phyloP scores from a whole-genome alignment of 2,888 invertebrate species.

The Odiellus spinosus region DNA sequence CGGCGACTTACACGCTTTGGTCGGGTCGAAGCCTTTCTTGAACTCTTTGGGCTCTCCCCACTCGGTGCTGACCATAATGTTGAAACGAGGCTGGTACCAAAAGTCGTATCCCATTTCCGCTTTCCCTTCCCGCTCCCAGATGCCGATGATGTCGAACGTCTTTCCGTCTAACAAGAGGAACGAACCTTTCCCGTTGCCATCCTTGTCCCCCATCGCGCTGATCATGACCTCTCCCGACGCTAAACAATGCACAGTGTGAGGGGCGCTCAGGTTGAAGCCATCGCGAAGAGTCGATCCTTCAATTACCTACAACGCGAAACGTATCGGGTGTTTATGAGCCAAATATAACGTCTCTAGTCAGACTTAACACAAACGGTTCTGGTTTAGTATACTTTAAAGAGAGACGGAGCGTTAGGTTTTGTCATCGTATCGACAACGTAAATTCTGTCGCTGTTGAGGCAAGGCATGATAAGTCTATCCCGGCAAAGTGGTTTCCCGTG shows the following conservation, averaged over 20 bases:
- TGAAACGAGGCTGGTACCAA: slow-evolving; percentile 90
- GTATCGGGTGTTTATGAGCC: too few relatives aligned
- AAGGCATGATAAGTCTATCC: slow-evolving; percentile 65
- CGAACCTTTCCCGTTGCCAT: slow-evolving; percentile 48
- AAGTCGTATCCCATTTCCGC: slow-evolving; percentile 53
- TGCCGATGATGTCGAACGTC: slow-evolving; percentile 55
- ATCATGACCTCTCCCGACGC: slow-evolving; percentile 88
- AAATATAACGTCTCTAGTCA: too few relatives aligned
- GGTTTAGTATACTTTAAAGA: too few relatives aligned
- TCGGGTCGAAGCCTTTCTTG: slow-evolving; percentile 40
- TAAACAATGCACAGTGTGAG: slow-evolving; percentile 87
- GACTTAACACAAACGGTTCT: too few relatives aligned
- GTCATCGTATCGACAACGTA: slow-evolving; percentile 66
- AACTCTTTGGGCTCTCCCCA: slow-evolving; percentile 82
- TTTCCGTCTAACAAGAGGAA: slow-evolving; percentile 73
- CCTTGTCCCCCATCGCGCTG: slow-evolving; percentile 73
- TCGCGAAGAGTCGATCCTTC: slow-evolving; percentile 61
- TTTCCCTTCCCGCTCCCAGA: slow-evolving; percentile 55
- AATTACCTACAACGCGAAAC: slow-evolving; percentile 47
- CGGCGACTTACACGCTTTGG: too few relatives aligned
- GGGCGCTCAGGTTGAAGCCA: slow-evolving; percentile 54
- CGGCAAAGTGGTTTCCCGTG: slow-evolving; percentile 44
- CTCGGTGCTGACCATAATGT: slow-evolving; percentile 76
- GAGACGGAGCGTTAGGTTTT: slow-evolving; percentile 51
- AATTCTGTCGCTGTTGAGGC: slow-evolving; percentile 60